Evolutionary conservation across 2,797 vertebrate species (phyloP).

Genomic region (Neosalanx taihuensis): DNA sequence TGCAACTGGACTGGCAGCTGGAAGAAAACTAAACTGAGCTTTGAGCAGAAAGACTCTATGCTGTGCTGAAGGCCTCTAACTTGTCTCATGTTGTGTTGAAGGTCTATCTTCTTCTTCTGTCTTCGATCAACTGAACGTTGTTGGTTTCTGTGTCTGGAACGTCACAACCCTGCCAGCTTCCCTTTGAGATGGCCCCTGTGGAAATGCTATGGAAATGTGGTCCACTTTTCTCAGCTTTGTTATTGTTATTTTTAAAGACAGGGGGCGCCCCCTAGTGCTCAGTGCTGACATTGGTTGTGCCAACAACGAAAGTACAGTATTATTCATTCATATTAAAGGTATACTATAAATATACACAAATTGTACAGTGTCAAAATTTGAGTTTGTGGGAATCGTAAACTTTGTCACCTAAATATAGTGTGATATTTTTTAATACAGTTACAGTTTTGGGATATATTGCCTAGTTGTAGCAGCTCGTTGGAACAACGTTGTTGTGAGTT

Average conservation of each 20-base stretch:
- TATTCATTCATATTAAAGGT: constrained; percentile 1
- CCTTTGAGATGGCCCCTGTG: not conserved
- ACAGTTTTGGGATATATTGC: constrained; percentile 6
- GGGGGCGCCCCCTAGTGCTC: constrained; percentile 48
- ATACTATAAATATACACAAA: not conserved
- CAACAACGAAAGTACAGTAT: constrained; percentile 15
- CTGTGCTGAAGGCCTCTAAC: not conserved
- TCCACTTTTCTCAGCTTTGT: constrained; percentile 28
- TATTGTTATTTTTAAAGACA: constrained; percentile 15
- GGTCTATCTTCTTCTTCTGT: not conserved
- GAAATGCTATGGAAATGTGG: constrained; percentile 7
- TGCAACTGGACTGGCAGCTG: no score
- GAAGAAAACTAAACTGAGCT: constrained; percentile 13
- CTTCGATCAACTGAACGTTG: not conserved
- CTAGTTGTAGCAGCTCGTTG: not conserved
- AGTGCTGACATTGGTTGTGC: not conserved
- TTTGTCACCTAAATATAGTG: no score
- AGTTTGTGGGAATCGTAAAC: no score
- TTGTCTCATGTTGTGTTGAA: not conserved
- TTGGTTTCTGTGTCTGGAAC: constrained; percentile 4
- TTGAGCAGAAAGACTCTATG: constrained; percentile 21
- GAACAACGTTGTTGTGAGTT: not conserved
- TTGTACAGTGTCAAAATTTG: no score
- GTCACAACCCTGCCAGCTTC: constrained; percentile 8
- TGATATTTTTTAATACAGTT: not conserved